Evolutionary conservation across 1,140 invertebrate species (phyloP), one percentile per base, ranked within the genome.

Genomic region (Pachypeltis micranthus): DNA sequence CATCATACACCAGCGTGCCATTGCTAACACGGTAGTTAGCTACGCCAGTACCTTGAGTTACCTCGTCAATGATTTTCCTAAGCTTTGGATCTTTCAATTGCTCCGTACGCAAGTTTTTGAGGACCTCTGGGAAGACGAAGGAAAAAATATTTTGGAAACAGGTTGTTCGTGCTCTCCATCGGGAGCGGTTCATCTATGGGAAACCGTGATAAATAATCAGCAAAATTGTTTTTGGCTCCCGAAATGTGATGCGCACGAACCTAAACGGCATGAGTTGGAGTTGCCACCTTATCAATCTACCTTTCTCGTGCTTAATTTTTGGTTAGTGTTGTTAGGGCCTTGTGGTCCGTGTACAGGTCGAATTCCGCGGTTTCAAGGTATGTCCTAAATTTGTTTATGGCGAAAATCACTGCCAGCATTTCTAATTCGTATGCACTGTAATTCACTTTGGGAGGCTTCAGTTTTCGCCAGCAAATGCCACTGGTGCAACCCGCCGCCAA

Each of bases 291-390:
- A 25, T 26, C 21, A 26, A 29, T 2, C 55, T n/a, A 10, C 51
- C 51, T 10, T 23, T 23, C 10, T 54, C 21, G 7, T 54, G 7
- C 23, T 10, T 7, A 10, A 54, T 7, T 10, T n/a, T 54, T 57
- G 10, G 7, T 3, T 27, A 57, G 10, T 4, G 23, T 23, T 12
- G 55, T 57, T 28, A 57, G 27, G 7, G 55, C 55, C 12, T 28
- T 57, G 55, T 57, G 55, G 23, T 57, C 55, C 2, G 55, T 57
- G 27, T 26, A 27, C 23, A 57, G 27, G 19, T 57, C 55, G 55
- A 57, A 57, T 27, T 57, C 55, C 7, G 21, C 27, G 55, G 7
- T 4, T 28, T 57, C 55, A 25, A 57, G 55, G 27, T 57, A 57
- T 12, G 27, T 27, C 2, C 27, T 3, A 28, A 25, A 57, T 28